phyloP scores from a whole-genome alignment of 2,888 invertebrate genomes.

The Synanthedon tipuliformis region DNA sequence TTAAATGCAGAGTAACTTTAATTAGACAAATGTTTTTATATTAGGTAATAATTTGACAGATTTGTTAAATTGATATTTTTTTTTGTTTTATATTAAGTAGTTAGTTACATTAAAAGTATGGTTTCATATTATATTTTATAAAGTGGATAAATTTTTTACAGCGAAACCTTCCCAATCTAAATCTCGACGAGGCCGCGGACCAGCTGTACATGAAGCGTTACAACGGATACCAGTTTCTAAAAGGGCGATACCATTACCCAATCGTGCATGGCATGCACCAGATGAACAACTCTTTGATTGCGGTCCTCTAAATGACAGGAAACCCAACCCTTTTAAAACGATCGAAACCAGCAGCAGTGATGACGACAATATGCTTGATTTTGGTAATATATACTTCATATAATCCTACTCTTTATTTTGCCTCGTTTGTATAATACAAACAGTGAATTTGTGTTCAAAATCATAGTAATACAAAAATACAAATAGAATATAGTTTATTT shows the following conservation, averaged over 20 bases:
- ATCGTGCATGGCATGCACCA: conserved; percentile 60
- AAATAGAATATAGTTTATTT: too few relatives aligned
- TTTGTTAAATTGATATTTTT: too few relatives aligned
- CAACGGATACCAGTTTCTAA: conserved; percentile 66
- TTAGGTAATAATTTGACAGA: too few relatives aligned
- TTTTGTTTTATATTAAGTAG: too few relatives aligned
- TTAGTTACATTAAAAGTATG: too few relatives aligned
- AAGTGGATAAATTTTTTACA: conserved; percentile 5
- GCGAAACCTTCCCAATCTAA: conserved; percentile 36
- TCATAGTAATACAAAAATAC: neutral
- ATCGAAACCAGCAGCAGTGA: conserved; percentile 56
- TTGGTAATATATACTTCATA: conserved; percentile 30
- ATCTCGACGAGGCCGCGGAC: conserved; percentile 51
- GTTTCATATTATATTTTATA: too few relatives aligned
- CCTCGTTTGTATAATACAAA: neutral
- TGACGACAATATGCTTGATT: conserved; percentile 55
- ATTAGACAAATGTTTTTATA: too few relatives aligned
- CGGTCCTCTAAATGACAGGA: conserved; percentile 41
- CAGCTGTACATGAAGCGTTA: conserved; percentile 67
- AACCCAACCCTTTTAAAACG: conserved; percentile 31
- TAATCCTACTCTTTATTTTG: neutral
- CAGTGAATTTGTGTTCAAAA: too few relatives aligned
- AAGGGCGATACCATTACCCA: conserved; percentile 37
- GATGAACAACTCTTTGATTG: conserved; percentile 57
- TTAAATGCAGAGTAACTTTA: too few relatives aligned